Evolutionary conservation across 2,797 vertebrate genomes (phyloP).

Genomic region (Tapera naevia): DNA sequence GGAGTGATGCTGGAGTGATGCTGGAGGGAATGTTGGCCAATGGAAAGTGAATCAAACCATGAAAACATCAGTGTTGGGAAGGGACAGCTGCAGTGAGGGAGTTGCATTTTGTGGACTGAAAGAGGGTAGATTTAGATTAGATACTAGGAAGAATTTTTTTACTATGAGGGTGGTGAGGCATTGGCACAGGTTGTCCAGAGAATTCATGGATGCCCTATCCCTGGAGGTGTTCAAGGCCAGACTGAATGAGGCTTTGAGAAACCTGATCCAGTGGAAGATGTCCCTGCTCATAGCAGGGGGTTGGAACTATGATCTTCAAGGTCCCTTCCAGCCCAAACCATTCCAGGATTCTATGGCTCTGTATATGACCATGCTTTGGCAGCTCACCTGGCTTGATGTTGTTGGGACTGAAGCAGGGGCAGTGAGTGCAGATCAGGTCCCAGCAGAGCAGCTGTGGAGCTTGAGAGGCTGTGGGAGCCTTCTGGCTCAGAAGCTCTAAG

Average conservation of each 20-base stretch:
- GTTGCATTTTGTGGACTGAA: not conserved
- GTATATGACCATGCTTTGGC: no score
- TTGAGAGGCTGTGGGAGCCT: not conserved
- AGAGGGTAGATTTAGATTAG: no score
- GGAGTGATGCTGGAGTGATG: not conserved
- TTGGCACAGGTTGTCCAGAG: no score
- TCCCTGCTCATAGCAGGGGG: no score
- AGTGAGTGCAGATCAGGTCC: not conserved
- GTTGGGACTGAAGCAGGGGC: not conserved
- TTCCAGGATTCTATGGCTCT: not conserved
- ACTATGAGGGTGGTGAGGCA: no score
- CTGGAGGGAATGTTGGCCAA: not conserved
- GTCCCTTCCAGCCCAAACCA: not conserved
- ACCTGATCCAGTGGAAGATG: no score
- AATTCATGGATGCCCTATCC: no score
- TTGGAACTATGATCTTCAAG: not conserved
- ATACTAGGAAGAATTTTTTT: no score
- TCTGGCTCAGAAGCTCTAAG: not conserved
- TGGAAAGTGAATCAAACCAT: not conserved
- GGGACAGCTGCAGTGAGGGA: not conserved
- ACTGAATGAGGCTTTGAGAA: no score
- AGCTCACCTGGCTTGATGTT: not conserved
- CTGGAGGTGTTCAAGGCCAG: no score
- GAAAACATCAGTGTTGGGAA: not conserved
- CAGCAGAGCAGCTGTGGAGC: not conserved